A percentile compares a stretch with the other conserved stretches of the same genome.
phyloP scores from a whole-genome alignment of 1,140 invertebrate genomes.

The Sinella curviseta region DNA sequence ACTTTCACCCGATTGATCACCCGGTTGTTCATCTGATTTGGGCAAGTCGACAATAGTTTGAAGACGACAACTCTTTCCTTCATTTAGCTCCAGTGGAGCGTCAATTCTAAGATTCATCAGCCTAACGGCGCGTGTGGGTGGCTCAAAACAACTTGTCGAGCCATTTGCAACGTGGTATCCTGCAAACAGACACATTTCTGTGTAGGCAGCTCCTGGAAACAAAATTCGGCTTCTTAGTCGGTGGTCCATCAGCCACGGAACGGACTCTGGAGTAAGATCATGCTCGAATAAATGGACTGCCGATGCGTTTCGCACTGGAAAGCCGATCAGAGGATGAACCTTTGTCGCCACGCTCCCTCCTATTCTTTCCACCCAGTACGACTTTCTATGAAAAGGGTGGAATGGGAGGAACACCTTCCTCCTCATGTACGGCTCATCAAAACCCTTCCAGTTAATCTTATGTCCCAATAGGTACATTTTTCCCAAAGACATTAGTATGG shows the following conservation, averaged over 20 bases:
- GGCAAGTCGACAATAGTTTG: neutral
- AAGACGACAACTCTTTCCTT: neutral
- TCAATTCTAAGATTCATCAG: constrained; percentile 2
- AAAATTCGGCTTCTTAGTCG: constrained; percentile 28
- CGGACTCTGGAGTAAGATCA: neutral
- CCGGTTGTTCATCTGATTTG: neutral
- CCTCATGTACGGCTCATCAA: constrained; percentile 23
- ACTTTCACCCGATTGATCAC: neutral
- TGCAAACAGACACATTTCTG: constrained; percentile 35
- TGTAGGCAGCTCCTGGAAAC: constrained; percentile 34
- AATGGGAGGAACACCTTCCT: constrained; percentile 29
- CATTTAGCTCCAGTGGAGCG: too few species aligned
- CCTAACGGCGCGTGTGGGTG: neutral
- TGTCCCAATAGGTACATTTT: constrained; percentile 30
- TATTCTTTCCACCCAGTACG: constrained; percentile 25
- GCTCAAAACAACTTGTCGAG: neutral
- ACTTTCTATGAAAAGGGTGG: constrained; percentile 31
- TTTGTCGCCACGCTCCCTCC: neutral
- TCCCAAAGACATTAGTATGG: constrained; percentile 19
- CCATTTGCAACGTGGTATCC: neutral
- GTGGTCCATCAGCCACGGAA: constrained; percentile 32
- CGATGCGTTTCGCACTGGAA: neutral
- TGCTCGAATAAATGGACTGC: constrained; percentile 11
- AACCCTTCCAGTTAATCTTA: constrained; percentile 34
- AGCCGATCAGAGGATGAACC: constrained; percentile 34